Base-by-base conservation (phyloP, 2,113 vertebrate species). In the Notarius quadriscutis region DNA sequence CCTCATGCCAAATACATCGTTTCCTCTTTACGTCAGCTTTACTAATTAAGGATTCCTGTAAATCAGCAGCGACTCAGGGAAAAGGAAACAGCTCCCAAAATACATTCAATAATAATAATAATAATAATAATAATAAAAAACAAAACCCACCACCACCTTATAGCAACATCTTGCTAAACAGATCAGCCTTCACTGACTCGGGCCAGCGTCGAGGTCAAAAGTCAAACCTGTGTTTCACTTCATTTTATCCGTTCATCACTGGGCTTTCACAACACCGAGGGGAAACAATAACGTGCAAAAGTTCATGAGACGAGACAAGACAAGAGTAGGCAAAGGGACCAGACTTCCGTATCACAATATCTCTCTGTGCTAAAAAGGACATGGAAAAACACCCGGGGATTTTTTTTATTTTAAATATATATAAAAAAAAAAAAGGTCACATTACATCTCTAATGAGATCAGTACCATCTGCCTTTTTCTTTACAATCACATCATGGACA, bases 301-400 rank as follows among this genome's bases (percentile, higher is more conserved):
- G 89, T 84, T 90, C 65, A 84, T 8, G 10, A 72, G 34, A 30
- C 22, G 62, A 87, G 80, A 81, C 77, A 4, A 41, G 41, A 41
- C 30, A 20, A 67, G 41, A 48, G 48, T 8, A 20, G 89, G 55
- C 62, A 89, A 89, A 92, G 89, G 88, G 53, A 78, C 15, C 89
- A 89, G 86, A 89, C 89, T 30, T 27, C 74, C 41, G 62, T 51
- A 82, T 85, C 83, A 87, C 83, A 72, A 65, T 62, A 78, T 53
- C 14, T 4, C 79, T 85, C 87, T 90, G 80, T 3, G n/a, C 77
- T 34, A 48, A 22, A 58, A 78, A 27, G 20, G 6, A 51, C 41
- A 69, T 27, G 57, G 34, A 86, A 78, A 11, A 48, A 22, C 34
- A 7, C 18, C 74, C 2, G 22, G 10, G 41, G 41, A 67, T 55